These are phyloP conservation scores for Rhadinocentrus ornatus DNA, from an alignment of 2,797 vertebrate genomes.

Conservation along the genomic window DNA sequence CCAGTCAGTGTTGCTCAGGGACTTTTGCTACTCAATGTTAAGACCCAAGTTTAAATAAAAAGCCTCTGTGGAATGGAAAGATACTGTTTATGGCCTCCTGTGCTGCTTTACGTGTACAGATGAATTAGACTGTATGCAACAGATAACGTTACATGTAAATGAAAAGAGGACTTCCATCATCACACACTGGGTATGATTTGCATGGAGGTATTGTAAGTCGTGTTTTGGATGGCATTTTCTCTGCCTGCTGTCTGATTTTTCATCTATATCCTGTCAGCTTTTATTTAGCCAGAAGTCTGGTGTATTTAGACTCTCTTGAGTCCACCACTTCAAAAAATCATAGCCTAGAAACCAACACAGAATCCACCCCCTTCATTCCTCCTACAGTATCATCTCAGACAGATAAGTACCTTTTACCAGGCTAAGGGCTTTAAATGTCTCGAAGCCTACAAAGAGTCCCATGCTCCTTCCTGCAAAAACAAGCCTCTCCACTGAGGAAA, in stretches of 20 bases:
- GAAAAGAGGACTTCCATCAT: constrained; percentile 7
- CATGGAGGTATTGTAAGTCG: constrained; percentile 11
- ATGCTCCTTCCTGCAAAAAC: constrained; percentile 14
- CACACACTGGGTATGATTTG: constrained; percentile 22
- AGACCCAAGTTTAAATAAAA: not conserved
- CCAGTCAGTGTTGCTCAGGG: not conserved
- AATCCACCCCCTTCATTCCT: constrained; percentile 17
- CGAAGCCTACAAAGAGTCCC: constrained; percentile 34
- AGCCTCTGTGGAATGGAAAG: no score
- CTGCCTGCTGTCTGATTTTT: constrained; percentile 20
- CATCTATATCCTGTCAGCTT: constrained; percentile 14
- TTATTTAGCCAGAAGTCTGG: constrained; percentile 35
- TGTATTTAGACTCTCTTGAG: constrained; percentile 23
- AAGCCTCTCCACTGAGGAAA: constrained; percentile 21
- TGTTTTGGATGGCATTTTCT: constrained; percentile 1
- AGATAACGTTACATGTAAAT: constrained; percentile 19
- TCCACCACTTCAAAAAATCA: constrained; percentile 45
- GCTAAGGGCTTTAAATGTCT: constrained; percentile 49
- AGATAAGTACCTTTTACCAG: constrained; percentile 55
- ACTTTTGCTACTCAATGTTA: not conserved
- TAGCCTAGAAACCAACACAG: constrained; percentile 11
- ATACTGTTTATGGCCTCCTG: not conserved
- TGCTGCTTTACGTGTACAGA: constrained; percentile 25
- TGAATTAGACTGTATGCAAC: constrained; percentile 30
- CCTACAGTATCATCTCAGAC: constrained; percentile 40